A percentile compares a stretch with the other conserved stretches of the same genome.
Conservation (phyloP, 2,113 vertebrate genomes). For the Colistium nudipinnis region DNA sequence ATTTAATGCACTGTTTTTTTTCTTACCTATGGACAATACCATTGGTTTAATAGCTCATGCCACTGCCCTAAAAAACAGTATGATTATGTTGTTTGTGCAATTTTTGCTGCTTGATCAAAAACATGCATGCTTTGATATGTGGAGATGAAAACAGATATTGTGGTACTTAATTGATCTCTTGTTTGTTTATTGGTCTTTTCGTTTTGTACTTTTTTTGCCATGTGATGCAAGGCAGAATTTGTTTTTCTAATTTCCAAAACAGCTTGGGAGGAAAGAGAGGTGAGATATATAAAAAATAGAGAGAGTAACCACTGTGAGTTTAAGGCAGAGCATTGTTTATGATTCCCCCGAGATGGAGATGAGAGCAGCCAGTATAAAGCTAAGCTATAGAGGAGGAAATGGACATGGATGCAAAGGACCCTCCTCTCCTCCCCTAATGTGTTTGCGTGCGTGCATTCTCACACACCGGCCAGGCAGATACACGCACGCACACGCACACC, state of each 20-base stretch:
- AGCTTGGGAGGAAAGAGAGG: conserved; percentile 25
- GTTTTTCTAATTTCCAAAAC: conserved; percentile 37
- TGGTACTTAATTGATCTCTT: conserved; percentile 74
- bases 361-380: conserved; percentile 33
- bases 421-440: conserved; percentile 23
- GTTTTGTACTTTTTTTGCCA: conserved; percentile 65
- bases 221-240: conserved; percentile 59
- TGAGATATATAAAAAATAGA: not conserved
- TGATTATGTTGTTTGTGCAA: conserved; percentile 71
- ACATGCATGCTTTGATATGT: conserved; percentile 79
- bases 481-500: conserved; percentile 13
- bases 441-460: conserved; percentile 3
- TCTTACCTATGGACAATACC: conserved; percentile 61
- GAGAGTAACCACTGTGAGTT: conserved; percentile 38
- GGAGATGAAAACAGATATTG: conserved; percentile 71
- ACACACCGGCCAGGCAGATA: no score
- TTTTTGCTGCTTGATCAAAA: conserved; percentile 78
- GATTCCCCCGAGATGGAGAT: conserved; percentile 41
- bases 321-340: conserved; percentile 43
- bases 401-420: conserved; percentile 44
- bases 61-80: conserved; percentile 81
- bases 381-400: conserved; percentile 50
- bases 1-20: conserved; percentile 79
- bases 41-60: conserved; percentile 76
- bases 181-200: conserved; percentile 60